Percentiles rank a stretch among this genome's conserved stretches.
These are phyloP conservation scores for Caracal caracal DNA, from an alignment of 2,113 vertebrate species.

Conservation along the genomic window DNA sequence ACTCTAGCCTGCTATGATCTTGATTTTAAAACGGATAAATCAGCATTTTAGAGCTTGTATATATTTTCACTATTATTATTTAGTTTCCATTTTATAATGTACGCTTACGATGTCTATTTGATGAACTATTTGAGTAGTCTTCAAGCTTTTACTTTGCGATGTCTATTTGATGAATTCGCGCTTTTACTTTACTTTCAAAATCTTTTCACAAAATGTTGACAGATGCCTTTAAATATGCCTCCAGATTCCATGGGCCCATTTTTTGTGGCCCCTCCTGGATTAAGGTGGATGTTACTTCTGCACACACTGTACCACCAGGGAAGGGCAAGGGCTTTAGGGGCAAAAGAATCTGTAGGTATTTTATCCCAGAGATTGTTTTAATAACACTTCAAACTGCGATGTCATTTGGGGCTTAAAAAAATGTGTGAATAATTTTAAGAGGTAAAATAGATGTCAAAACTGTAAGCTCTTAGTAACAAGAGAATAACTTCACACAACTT, in stretches of 20 bases:
- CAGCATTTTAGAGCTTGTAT: background rate
- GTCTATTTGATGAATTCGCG: slow-evolving; percentile 6
- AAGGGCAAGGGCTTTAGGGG: background rate
- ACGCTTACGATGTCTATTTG: background rate
- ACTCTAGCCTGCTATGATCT: background rate
- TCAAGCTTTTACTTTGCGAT: slow-evolving; percentile 23
- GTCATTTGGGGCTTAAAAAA: background rate
- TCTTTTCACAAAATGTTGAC: background rate
- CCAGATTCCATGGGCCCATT: background rate
- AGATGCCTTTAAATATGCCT: background rate
- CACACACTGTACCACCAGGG: background rate
- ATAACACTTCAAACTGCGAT: background rate
- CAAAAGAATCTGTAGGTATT: background rate
- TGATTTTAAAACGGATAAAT: background rate
- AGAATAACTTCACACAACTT: background rate
- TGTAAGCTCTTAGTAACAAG: background rate
- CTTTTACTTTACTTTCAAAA: slow-evolving; percentile 44
- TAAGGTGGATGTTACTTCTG: background rate
- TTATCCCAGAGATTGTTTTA: background rate
- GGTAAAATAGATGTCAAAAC: slow-evolving; percentile 26
- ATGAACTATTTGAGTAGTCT: background rate
- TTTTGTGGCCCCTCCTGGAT: background rate
- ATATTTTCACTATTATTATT: background rate
- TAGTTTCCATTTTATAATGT: slow-evolving; percentile 18
- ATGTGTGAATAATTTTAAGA: slow-evolving; percentile 27